Evolutionary conservation across 2,888 invertebrate genomes (phyloP), one percentile per base, ranked within the genome.

Genomic region (Malachius bipustulatus): DNA sequence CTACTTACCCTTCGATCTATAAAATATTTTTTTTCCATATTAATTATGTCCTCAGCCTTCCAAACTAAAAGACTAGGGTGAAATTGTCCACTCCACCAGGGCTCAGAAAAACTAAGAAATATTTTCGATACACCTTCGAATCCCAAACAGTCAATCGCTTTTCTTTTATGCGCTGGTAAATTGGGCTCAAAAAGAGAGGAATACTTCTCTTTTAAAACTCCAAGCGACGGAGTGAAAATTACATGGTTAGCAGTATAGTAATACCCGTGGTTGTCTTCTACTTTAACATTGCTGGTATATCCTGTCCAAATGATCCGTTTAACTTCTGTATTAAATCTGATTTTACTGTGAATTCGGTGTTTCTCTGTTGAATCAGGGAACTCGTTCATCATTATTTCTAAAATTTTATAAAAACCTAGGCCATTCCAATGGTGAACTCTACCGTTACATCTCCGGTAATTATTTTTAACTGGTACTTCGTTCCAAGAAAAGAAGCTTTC

Each of bases 11-110:
- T n/a, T n/a, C n/a, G n/a, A n/a, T n/a, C n/a, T n/a, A n/a, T n/a
- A n/a, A n/a, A n/a, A n/a, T n/a, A 19, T 19, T 19, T 19, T 19
- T n/a, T 6, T 19, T 19, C 24, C 24, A 19, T 19, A 19, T 19
- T 8, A 19, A 19, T 6, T 6, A 6, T 8, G 24, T 19, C n/a
- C 24, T 6, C 24, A 19, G 6, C 6, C n/a, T n/a, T 19, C n/a
- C 24, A 19, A n/a, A n/a, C n/a, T n/a, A n/a, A n/a, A n/a, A n/a
- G n/a, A n/a, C n/a, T n/a, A n/a, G n/a, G n/a, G n/a, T n/a, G n/a
- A n/a, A n/a, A n/a, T n/a, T n/a, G n/a, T n/a, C n/a, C 24, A 8
- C 6, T 8, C 24, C 24, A 19, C 24, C 24, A 19, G 6, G 6
- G 6, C 24, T 19, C 24, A 19, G 24, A 19, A 19, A 19, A 19